Conservation (phyloP, 2,797 vertebrate genomes). For the Notamacropus eugenii region DNA sequence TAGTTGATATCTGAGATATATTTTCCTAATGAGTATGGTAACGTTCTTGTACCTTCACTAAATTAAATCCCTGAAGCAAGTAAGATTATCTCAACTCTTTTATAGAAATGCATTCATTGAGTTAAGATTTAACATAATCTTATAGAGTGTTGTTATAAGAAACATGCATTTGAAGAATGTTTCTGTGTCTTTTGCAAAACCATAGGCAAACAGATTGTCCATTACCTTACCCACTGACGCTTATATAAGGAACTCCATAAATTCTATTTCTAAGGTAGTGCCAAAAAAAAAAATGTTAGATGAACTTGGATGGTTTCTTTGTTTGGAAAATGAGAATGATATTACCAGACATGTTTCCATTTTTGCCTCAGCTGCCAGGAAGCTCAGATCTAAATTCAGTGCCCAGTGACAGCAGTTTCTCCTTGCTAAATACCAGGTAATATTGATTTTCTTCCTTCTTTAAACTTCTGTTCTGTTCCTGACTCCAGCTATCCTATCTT, state of each 20-base stretch:
- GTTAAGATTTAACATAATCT: background rate
- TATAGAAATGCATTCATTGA: constrained; percentile 40
- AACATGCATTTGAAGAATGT: constrained; percentile 20
- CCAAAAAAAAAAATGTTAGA: background rate
- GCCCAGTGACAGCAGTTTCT: background rate
- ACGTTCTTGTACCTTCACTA: background rate
- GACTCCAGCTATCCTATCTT: background rate
- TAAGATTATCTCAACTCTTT: constrained; percentile 24
- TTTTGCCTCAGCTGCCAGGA: background rate
- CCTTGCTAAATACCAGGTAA: background rate
- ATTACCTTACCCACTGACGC: constrained; percentile 36
- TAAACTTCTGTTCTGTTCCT: background rate
- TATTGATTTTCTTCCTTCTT: background rate
- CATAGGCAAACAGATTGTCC: background rate
- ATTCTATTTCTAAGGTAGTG: constrained; percentile 13
- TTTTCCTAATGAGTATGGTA: background rate
- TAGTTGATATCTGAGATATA: background rate
- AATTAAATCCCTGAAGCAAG: background rate
- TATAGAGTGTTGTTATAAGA: background rate
- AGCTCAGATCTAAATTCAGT: background rate
- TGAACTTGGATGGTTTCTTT: constrained; percentile 1
- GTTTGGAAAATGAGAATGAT: background rate
- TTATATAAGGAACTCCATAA: constrained; percentile 53
- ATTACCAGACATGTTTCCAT: constrained; percentile 1
- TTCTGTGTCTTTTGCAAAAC: constrained; percentile 42